These are phyloP conservation scores for Stegodyphus mimosarum DNA, from an alignment of 1,140 invertebrate genomes.

Conservation along the genomic window DNA sequence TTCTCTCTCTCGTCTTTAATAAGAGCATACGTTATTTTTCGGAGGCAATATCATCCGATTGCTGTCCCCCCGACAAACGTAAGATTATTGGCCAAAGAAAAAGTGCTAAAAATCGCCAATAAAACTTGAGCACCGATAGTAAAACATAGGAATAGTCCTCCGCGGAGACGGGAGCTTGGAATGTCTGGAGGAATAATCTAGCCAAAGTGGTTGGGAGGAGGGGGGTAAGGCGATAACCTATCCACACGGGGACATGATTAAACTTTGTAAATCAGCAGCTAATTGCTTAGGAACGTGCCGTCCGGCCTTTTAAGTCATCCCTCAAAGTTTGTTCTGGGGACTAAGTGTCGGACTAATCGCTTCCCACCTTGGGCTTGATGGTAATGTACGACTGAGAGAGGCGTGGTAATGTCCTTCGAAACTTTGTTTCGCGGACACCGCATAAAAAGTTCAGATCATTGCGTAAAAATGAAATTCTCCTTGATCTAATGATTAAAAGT, in stretches of 20 bases:
- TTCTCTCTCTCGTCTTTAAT: conserved; percentile 37
- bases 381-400: conserved; percentile 44
- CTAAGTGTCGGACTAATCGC: conserved; percentile 53
- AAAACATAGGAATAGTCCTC: conserved; percentile 47
- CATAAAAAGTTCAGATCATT: conserved; percentile 17
- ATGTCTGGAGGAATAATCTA: conserved; percentile 46
- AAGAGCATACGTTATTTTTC: conserved; percentile 56
- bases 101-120: conserved; percentile 58
- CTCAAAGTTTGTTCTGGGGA: conserved; percentile 59
- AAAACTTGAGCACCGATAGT: conserved; percentile 56
- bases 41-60: conserved; percentile 53
- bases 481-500: conserved; percentile 54
- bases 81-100: conserved; percentile 19
- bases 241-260: conserved; percentile 48
- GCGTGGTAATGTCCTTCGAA: conserved; percentile 1
- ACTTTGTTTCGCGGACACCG: conserved; percentile 7
- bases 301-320: conserved; percentile 48
- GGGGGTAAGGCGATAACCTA: background rate
- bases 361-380: conserved; percentile 22
- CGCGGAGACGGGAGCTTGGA: background rate
- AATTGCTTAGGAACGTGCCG: conserved; percentile 59
- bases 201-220: background rate
- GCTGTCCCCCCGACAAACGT: background rate
- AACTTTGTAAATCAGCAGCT: conserved; percentile 62
- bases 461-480: conserved; percentile 32